phyloP scores from a whole-genome alignment of 2,797 vertebrate genomes.

The Anabacerthia variegaticeps region DNA sequence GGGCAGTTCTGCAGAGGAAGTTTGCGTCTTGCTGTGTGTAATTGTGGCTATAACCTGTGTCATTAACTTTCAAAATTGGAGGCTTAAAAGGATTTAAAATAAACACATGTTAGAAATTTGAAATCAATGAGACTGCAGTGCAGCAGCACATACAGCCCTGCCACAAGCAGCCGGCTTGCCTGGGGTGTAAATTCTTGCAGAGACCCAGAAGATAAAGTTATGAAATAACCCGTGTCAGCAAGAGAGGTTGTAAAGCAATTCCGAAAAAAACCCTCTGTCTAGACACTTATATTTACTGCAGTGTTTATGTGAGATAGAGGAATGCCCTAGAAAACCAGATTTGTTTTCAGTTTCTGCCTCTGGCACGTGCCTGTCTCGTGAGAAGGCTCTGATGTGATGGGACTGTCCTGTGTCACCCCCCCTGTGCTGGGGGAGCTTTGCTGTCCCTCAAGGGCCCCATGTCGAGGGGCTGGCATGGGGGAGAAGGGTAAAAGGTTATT shows the following conservation, averaged over 20 bases:
- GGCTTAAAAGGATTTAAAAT: conserved; percentile 36
- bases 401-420: background rate
- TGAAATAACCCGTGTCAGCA: background rate
- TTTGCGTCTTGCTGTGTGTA: background rate
- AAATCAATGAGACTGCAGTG: background rate
- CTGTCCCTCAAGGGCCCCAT: rapidly evolving
- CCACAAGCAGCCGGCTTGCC: background rate
- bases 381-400: background rate
- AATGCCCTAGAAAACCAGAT: conserved; percentile 51
- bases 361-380: background rate
- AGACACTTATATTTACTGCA: conserved; percentile 20
- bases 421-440: background rate
- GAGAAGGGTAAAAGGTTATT: background rate
- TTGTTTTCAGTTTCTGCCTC: background rate
- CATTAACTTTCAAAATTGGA: conserved; percentile 54
- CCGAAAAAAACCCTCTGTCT: background rate
- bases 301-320: conserved; percentile 23
- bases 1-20: background rate
- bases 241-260: background rate
- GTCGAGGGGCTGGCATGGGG: background rate
- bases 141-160: background rate
- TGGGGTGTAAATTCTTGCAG: background rate
- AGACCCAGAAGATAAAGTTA: conserved; percentile 10
- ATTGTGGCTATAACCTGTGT: conserved; percentile 15
- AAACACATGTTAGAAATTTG: conserved; percentile 10